phyloP scores from a whole-genome alignment of 1,140 invertebrate genomes.

The Ips typographus region DNA sequence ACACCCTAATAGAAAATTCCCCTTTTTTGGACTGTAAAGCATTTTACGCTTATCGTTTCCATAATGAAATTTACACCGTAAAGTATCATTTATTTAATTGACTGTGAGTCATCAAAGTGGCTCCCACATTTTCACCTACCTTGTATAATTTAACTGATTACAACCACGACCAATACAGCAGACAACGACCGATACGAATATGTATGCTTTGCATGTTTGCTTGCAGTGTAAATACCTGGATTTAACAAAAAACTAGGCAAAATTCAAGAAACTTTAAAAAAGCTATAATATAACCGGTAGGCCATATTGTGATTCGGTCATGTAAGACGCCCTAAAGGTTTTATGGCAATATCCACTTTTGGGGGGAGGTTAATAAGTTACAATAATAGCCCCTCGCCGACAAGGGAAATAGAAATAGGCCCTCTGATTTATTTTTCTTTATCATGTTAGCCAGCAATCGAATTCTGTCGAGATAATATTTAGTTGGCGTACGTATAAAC shows the following conservation, averaged over 20 bases:
- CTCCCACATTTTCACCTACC: constrained; percentile 9
- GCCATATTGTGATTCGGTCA: constrained; percentile 30
- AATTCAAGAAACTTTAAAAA: too few relatives aligned
- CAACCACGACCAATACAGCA: not conserved
- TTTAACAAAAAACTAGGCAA: too few relatives aligned
- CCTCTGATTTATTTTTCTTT: constrained; percentile 34
- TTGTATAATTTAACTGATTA: constrained; percentile 13
- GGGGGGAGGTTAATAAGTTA: constrained; percentile 33
- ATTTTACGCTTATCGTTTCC: too few relatives aligned
- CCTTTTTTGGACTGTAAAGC: too few relatives aligned
- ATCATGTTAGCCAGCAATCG: constrained; percentile 32
- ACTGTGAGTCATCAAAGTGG: constrained; percentile 5
- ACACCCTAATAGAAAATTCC: too few relatives aligned
- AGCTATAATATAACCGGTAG: constrained; percentile 29
- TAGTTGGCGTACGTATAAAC: not conserved
- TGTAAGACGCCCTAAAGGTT: constrained; percentile 34
- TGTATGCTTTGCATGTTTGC: not conserved
- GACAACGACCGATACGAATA: constrained; percentile 1
- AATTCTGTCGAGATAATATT: constrained; percentile 30
- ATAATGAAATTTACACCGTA: not conserved
- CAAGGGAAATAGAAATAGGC: constrained; percentile 25
- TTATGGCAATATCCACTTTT: constrained; percentile 35
- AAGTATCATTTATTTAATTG: constrained; percentile 10
- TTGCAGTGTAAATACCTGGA: too few relatives aligned
- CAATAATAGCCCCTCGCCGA: constrained; percentile 31